Base-by-base conservation (phyloP, 2,113 vertebrate genomes). In the Lathamus discolor region DNA sequence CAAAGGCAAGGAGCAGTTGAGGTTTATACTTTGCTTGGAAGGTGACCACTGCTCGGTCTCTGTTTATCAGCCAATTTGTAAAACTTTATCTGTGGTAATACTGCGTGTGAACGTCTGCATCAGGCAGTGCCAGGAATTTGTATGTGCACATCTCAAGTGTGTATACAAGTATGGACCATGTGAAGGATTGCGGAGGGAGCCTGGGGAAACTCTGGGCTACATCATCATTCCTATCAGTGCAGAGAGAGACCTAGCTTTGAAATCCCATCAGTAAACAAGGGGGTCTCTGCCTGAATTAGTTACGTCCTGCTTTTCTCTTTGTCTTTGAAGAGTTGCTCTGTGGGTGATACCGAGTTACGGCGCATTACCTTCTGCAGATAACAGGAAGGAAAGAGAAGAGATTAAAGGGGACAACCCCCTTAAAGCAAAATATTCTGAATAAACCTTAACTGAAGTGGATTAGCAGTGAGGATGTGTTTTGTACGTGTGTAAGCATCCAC, bases 391-490 rank as follows among this genome's bases (percentile, higher is more conserved):
- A 86, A 78, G 88, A 55, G 80, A 91, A 41, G 89, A 94, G 91
- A 91, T 87, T 70, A 54, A 54, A 28, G 41, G 66, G 44, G 8
- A 35, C 44, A 74, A 63, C 59, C 83, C 79, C 24, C 41, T 24
- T 35, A 52, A 76, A 28, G 28, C 68, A 79, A 92, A 94, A 80
- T 79, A 80, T 73, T 92, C 54, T 69, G 43, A 44, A 35, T 90
- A 83, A 97, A 81, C 67, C 77, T 92, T 84, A 95, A 94, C 4
- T 88, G 93, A 86, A 93, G 88, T 27, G 86, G 95, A 90, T 96
- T 96, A 96, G 95, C 84, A 82, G 76, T 1, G 29, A 95, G 88
- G 92, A 96, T 9, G 35, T 88, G 66, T 77, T 93, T 86, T 78
- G 64, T 72, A 43, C 15, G 8, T 3, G 23, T 74, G 77, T 87